Evolutionary conservation across 2,888 invertebrate species (phyloP), one percentile per base, ranked within the genome.

Genomic region (Cynaeus angustus): DNA sequence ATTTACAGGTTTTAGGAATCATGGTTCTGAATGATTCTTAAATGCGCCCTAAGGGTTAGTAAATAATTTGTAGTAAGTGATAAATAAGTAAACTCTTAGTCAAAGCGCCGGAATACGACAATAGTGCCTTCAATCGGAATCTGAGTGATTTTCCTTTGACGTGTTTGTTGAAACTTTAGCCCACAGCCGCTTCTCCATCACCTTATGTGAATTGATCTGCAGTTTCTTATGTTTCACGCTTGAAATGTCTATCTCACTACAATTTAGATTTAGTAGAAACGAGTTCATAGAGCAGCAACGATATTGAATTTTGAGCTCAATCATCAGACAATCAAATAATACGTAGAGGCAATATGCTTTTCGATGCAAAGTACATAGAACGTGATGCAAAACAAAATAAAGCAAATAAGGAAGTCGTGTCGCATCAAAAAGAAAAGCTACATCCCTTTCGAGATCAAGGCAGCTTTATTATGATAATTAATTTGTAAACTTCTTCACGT

Each of bases 271-370:
- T 7, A n/a, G 9, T 33, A n/a, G 33, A 33, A 33, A 9, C 7
- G 33, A 7, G 33, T 33, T 1, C n/a, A n/a, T n/a, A 33, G n/a
- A 33, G 7, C 33, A 33, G 33, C 33, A n/a, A 33, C 7, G 33
- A 33, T 33, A 41, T 41, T 41, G 41, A 41, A 12, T 41, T 41
- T 41, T 41, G 41, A n/a, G 13, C 41, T 12, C 41, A 41, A 41
- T 41, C 41, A 41, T 12, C 41, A 41, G 41, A 41, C 10, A 13
- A 41, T 41, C 41, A n/a, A 41, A 41, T 41, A 10, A 41, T 12
- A 41, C 41, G 41, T 41, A 41, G 41, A 41, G 41, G 41, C 33
- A 33, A 33, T 33, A 33, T 41, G 41, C 41, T 41, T 41, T 41
- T 12, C 12, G 13, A 41, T 41, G 13, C 41, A 41, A n/a, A 37